Evolutionary conservation across 2,888 invertebrate species (phyloP).

Genomic region (Sinotaia quadrata): DNA sequence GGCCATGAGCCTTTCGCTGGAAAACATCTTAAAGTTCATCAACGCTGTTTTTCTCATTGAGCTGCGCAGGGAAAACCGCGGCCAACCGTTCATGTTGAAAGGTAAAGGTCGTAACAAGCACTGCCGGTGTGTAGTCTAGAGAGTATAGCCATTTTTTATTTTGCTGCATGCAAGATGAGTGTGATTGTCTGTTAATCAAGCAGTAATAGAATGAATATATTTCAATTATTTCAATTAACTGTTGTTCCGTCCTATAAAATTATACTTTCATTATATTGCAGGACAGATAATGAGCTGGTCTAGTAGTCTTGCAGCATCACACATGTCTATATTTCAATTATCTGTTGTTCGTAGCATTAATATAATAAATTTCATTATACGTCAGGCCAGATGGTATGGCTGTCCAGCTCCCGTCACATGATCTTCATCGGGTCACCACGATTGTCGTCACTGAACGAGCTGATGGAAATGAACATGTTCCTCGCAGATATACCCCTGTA

Average conservation of each 20-base stretch:
- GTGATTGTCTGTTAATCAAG: no score
- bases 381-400: conserved; percentile 66
- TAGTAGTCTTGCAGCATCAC: not conserved
- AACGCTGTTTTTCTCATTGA: conserved; percentile 63
- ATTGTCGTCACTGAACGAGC: conserved; percentile 61
- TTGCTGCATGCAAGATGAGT: no score
- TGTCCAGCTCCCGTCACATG: conserved; percentile 57
- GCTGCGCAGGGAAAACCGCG: conserved; percentile 24
- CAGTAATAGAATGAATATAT: no score
- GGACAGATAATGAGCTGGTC: not conserved
- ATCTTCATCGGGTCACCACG: conserved; percentile 68
- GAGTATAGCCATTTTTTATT: no score
- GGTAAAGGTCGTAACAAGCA: no score
- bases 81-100: conserved; percentile 21
- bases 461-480: conserved; percentile 63
- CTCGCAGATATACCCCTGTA: conserved; percentile 68
- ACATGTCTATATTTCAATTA: not conserved
- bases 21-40: conserved; percentile 61
- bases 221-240: no score
- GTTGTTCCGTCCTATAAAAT: no score
- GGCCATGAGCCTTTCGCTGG: conserved; percentile 55
- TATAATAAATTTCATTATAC: not conserved
- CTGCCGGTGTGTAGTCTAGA: no score
- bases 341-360: not conserved
- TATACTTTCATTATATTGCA: not conserved